Percentiles rank a stretch among this genome's conserved stretches.
Evolutionary conservation across 2,888 invertebrate species (phyloP).

Genomic region (Orthosia incerta): DNA sequence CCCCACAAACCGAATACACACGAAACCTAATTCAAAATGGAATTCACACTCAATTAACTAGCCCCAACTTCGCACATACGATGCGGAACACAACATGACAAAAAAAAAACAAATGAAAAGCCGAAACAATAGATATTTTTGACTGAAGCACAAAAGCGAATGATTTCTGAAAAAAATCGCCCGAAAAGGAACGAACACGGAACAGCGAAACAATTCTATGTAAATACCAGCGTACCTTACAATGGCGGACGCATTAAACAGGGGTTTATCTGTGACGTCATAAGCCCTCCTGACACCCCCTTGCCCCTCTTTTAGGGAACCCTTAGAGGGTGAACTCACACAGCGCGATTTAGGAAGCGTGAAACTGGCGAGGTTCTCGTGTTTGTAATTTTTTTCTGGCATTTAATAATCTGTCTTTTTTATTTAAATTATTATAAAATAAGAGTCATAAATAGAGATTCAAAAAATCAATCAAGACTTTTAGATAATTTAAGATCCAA

Average conservation of each 20-base stretch:
- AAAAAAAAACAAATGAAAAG: constrained; percentile 21
- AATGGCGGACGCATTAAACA: constrained; percentile 64
- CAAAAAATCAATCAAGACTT: too few relatives aligned
- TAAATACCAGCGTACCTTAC: constrained; percentile 53
- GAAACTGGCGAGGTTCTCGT: not conserved
- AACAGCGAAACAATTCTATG: constrained; percentile 54
- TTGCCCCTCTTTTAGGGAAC: constrained; percentile 22
- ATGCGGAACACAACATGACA: constrained; percentile 9
- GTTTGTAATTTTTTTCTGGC: not conserved
- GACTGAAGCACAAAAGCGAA: constrained; percentile 40
- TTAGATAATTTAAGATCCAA: too few relatives aligned
- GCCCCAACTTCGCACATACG: constrained; percentile 32
- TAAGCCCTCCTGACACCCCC: constrained; percentile 68
- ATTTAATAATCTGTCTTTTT: too few relatives aligned
- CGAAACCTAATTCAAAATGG: constrained; percentile 5
- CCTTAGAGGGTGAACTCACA: constrained; percentile 20
- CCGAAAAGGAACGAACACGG: constrained; percentile 20
- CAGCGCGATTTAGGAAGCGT: constrained; percentile 1
- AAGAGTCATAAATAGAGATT: too few relatives aligned
- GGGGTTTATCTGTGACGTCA: constrained; percentile 72
- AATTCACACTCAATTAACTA: constrained; percentile 32
- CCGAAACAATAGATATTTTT: constrained; percentile 51
- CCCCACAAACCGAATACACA: constrained; percentile 8
- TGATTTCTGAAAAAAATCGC: constrained; percentile 12
- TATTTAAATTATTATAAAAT: too few relatives aligned